These are phyloP conservation scores for Atractosteus spatula DNA, from an alignment of 2,113 vertebrate species.

Conservation along the genomic window DNA sequence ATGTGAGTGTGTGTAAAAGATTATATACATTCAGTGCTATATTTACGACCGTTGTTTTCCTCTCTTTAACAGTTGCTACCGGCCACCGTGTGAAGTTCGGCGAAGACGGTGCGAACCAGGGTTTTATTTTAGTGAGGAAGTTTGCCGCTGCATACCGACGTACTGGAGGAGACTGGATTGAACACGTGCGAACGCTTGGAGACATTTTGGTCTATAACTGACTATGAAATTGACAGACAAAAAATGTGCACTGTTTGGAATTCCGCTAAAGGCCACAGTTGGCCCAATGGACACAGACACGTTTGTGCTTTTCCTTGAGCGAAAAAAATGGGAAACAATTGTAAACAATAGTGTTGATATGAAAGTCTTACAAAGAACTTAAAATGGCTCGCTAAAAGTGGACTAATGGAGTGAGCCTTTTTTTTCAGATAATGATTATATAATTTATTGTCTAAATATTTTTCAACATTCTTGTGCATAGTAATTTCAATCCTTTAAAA, in stretches of 20 bases:
- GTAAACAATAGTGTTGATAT: conserved; percentile 39
- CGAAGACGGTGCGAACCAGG: conserved; percentile 77
- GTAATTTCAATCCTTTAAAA: conserved; percentile 80
- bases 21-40: too few species aligned
- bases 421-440: conserved; percentile 88
- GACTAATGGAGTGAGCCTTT: conserved; percentile 64
- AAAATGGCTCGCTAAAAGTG: conserved; percentile 61
- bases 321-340: conserved; percentile 36
- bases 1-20: neutral
- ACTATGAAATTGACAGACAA: neutral
- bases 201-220: neutral
- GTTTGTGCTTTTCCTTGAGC: conserved; percentile 40
- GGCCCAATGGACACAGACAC: conserved; percentile 40
- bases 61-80: conserved; percentile 71
- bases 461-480: conserved; percentile 82
- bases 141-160: conserved; percentile 89
- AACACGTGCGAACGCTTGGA: neutral
- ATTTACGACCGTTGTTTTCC: neutral
- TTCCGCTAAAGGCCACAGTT: conserved; percentile 46
- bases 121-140: conserved; percentile 88
- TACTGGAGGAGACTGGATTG: conserved; percentile 83
- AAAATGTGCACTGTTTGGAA: conserved; percentile 47
- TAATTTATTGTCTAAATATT: conserved; percentile 98
- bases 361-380: conserved; percentile 53
- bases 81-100: conserved; percentile 78